Evolutionary conservation across 2,797 vertebrate genomes (phyloP).

Genomic region (Poecilia wingei): DNA sequence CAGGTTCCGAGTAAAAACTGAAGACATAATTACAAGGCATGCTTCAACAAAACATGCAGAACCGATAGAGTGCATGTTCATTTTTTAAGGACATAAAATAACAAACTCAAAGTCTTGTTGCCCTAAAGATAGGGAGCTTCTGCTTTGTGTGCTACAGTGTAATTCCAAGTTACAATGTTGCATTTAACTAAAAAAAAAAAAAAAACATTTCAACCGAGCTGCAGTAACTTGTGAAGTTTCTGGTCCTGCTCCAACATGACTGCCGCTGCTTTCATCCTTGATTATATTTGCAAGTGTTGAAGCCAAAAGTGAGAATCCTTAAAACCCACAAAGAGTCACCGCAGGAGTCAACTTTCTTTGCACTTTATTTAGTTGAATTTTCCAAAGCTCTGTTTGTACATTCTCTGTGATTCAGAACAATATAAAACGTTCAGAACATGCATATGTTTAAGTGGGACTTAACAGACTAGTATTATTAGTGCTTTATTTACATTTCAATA

Average conservation of each 20-base stretch:
- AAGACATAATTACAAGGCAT: background rate
- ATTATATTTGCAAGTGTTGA: conserved; percentile 13
- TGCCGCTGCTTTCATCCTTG: conserved; percentile 7
- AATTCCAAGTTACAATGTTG: background rate
- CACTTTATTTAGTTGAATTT: conserved; percentile 63
- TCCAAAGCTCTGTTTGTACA: conserved; percentile 70
- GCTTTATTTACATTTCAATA: conserved; percentile 63
- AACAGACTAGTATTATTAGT: conserved; percentile 63
- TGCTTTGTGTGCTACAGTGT: background rate
- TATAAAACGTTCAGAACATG: conserved; percentile 69
- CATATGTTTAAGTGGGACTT: conserved; percentile 61
- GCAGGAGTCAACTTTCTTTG: conserved; percentile 30
- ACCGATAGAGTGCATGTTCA: background rate
- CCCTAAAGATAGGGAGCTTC: background rate
- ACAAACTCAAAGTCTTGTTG: background rate
- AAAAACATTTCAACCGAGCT: background rate
- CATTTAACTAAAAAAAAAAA: background rate
- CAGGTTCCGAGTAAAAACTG: background rate
- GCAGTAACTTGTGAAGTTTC: conserved; percentile 16
- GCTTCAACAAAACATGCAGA: background rate
- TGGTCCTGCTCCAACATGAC: conserved; percentile 35
- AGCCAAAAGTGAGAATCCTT: background rate
- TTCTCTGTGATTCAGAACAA: conserved; percentile 63
- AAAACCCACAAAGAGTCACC: background rate
- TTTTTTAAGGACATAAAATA: background rate